Base-by-base conservation (phyloP, 2,113 vertebrate species). In the Oryzias javanicus region DNA sequence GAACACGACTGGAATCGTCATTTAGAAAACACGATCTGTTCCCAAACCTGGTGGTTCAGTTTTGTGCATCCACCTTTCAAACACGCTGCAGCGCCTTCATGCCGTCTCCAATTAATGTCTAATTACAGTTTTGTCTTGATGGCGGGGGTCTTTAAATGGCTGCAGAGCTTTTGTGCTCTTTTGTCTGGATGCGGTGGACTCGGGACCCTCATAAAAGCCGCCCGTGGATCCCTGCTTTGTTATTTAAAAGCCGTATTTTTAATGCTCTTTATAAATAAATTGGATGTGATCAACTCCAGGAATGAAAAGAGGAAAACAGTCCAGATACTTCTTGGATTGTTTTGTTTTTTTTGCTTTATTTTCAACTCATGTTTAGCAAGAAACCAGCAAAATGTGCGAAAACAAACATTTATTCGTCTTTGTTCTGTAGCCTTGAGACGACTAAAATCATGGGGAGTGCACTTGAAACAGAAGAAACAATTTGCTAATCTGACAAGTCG, bases 51-150 rank as follows among this genome's bases (percentile, higher is more conserved):
- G 35, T 12, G 35, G 35, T 10, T 35, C 29, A 8, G 7, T 35
- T 27, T 35, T 35, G 29, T 35, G 29, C 29, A 2, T 35, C 8
- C 29, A 1, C 29, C 29, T 35, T 12, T 47, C 87, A 61, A 56
- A 73, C 55, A 49, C 4, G 40, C 27, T 86, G 88, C 70, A 90
- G 73, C 77, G 81, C 85, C 87, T 90, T 93, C 92, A 94, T 92
- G 91, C 87, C 92, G 86, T 91, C 92, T 89, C 90, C 92, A 93
- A 95, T 95, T 94, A 94, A 93, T 92, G 90, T 94, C 91, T 95
- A 94, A 95, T 95, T 94, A 93, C 92, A 93, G 91, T 94, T 93
- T 94, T 92, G 90, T 94, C 90, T 92, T 93, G 91, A 91, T 94
- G 92, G 91, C 91, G 86, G 92, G 90, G 94, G 90, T 92, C 91